Conservation (phyloP, 1,140 invertebrate genomes). For the Portunus trituberculatus region DNA sequence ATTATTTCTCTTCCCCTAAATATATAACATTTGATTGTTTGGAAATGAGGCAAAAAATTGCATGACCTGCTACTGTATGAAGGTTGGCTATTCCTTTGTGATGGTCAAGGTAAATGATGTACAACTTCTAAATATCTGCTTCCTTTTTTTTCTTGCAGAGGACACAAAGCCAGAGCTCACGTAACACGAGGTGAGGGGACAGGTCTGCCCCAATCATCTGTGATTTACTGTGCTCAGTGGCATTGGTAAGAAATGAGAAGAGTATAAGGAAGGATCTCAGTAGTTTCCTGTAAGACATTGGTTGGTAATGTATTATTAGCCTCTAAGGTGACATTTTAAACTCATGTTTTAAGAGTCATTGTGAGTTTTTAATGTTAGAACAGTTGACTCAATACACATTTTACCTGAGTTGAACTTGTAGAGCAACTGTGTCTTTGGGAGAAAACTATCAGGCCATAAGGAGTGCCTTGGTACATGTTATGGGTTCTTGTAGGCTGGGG, state of each 20-base stretch:
- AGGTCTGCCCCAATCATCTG: conserved; percentile 33
- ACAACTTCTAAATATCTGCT: no score
- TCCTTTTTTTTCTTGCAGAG: conserved; percentile 26
- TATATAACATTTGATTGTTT: no score
- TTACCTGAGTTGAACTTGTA: conserved; percentile 36
- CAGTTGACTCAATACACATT: background rate
- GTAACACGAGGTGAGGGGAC: conserved; percentile 38
- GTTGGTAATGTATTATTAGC: conserved; percentile 44
- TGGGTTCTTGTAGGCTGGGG: conserved; percentile 43
- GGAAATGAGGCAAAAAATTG: no score
- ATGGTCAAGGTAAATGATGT: no score
- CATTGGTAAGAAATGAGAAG: conserved; percentile 4
- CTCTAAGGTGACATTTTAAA: conserved; percentile 55
- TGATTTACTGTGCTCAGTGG: conserved; percentile 48
- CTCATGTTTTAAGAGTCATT: conserved; percentile 16
- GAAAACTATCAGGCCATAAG: conserved; percentile 53
- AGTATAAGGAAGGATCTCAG: conserved; percentile 55
- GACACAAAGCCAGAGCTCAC: conserved; percentile 59
- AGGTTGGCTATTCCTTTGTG: no score
- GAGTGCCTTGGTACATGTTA: conserved; percentile 67
- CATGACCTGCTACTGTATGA: no score
- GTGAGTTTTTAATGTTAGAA: background rate
- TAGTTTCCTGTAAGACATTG: conserved; percentile 57
- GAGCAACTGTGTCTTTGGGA: conserved; percentile 18
- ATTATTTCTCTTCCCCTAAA: no score